A percentile compares a stretch with the other conserved stretches of the same genome.
Evolutionary conservation across 2,888 invertebrate species (phyloP).

Genomic region (Arge pagana): DNA sequence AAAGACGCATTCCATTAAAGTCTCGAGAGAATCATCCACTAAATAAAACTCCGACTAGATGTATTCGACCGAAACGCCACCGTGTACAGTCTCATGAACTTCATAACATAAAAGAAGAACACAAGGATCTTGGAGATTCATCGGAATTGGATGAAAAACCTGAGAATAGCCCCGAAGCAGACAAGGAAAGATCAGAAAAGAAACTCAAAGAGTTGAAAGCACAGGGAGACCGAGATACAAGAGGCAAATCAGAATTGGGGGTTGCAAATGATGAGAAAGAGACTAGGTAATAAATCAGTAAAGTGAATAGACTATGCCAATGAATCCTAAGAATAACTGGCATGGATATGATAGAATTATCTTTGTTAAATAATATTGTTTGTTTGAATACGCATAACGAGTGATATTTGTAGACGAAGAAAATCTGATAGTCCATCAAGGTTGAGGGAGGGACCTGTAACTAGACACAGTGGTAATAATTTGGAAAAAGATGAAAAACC

Average conservation of each 20-base stretch:
- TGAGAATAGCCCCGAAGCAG: slow-evolving; percentile 42
- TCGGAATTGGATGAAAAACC: slow-evolving; percentile 34
- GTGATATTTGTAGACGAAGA: slow-evolving; percentile 34
- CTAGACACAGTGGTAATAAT: slow-evolving; percentile 47
- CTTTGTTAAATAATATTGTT: too few species aligned
- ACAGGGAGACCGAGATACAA: slow-evolving; percentile 34
- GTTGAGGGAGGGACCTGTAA: slow-evolving; percentile 52
- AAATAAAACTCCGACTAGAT: slow-evolving; percentile 46
- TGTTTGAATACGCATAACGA: too few species aligned
- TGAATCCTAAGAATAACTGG: too few species aligned
- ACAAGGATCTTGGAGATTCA: slow-evolving; percentile 8
- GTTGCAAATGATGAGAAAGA: slow-evolving; percentile 48
- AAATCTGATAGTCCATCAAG: slow-evolving; percentile 50
- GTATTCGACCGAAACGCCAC: slow-evolving; percentile 46
- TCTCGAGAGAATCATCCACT: slow-evolving; percentile 56
- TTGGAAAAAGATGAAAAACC: slow-evolving; percentile 46
- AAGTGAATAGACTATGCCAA: too few species aligned
- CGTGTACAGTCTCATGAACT: slow-evolving; percentile 38
- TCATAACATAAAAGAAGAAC: slow-evolving; percentile 29
- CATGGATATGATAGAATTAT: too few species aligned
- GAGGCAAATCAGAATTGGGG: slow-evolving; percentile 40
- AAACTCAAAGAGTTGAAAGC: slow-evolving; percentile 25
- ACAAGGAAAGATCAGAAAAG: slow-evolving; percentile 44
- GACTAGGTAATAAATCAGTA: slow-evolving; percentile 21
- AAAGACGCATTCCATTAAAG: slow-evolving; percentile 50